Conservation (phyloP, 2,888 invertebrate genomes). For the Dasysyrphus albostriatus region DNA sequence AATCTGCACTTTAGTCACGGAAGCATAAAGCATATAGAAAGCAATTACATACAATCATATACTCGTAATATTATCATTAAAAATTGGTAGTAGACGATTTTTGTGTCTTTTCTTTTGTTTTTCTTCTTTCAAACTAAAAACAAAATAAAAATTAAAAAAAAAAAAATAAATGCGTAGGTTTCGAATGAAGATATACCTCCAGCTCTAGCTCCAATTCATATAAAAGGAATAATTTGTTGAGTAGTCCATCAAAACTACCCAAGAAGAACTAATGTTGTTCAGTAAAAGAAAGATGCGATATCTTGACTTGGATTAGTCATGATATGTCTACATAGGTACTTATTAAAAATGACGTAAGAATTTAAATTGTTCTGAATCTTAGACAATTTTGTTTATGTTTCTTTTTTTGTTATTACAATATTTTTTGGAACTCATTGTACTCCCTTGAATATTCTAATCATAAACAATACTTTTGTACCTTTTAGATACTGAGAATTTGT, state of each 20-base stretch:
- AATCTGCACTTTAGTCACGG: constrained; percentile 72
- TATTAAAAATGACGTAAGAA: constrained; percentile 52
- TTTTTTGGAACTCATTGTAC: neutral
- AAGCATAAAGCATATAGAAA: constrained; percentile 70
- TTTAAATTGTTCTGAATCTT: neutral
- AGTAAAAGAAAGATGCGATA: constrained; percentile 3
- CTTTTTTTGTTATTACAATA: neutral
- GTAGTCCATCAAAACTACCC: constrained; percentile 32
- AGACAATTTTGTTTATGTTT: neutral
- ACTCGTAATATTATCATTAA: constrained; percentile 36
- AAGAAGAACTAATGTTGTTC: constrained; percentile 62
- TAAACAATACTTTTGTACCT: no score
- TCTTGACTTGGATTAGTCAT: constrained; percentile 42
- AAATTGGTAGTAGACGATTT: neutral
- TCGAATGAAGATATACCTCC: neutral
- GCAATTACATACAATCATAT: constrained; percentile 48
- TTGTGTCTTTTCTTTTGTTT: neutral
- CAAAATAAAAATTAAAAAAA: constrained; percentile 3
- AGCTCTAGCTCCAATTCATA: neutral
- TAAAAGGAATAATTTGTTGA: constrained; percentile 12
- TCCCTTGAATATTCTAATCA: neutral
- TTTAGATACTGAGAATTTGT: neutral
- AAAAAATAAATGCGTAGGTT: constrained; percentile 31
- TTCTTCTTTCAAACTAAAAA: neutral
- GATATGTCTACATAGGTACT: neutral